phyloP scores from a whole-genome alignment of 2,888 invertebrate genomes.

The Leucoma salicis region DNA sequence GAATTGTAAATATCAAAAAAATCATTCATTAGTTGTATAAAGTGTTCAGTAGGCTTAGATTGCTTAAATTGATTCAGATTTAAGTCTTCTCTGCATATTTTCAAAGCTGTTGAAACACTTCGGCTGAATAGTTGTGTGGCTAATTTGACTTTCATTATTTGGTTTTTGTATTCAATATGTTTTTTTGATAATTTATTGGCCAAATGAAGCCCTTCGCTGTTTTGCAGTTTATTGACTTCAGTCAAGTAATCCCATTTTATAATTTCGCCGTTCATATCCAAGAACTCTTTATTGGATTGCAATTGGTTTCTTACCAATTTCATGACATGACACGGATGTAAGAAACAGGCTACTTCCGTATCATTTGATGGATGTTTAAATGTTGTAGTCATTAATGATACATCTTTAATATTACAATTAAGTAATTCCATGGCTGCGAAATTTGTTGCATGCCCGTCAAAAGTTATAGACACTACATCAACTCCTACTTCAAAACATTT shows the following conservation, averaged over 20 bases:
- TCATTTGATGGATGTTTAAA: background rate
- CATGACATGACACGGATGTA: constrained; percentile 1
- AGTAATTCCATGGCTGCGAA: background rate
- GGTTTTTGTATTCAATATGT: background rate
- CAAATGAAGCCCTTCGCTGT: background rate
- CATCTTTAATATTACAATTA: background rate
- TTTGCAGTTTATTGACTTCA: too few relatives aligned
- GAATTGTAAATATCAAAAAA: constrained; percentile 5
- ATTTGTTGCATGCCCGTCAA: background rate
- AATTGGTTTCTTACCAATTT: constrained; percentile 1
- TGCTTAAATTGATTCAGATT: background rate
- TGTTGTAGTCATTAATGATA: background rate
- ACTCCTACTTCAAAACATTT: background rate
- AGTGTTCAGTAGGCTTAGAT: constrained; percentile 1
- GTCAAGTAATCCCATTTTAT: background rate
- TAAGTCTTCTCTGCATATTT: constrained; percentile 1
- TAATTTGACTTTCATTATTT: constrained; percentile 8
- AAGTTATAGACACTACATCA: background rate
- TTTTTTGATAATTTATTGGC: background rate
- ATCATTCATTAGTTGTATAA: constrained; percentile 8
- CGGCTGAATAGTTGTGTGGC: constrained; percentile 6
- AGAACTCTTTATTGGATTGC: background rate
- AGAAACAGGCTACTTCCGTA: background rate
- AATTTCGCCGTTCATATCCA: background rate
- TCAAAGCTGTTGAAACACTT: constrained; percentile 1